Evolutionary conservation across 2,888 invertebrate species (phyloP).

Genomic region (Ophion ellenae): DNA sequence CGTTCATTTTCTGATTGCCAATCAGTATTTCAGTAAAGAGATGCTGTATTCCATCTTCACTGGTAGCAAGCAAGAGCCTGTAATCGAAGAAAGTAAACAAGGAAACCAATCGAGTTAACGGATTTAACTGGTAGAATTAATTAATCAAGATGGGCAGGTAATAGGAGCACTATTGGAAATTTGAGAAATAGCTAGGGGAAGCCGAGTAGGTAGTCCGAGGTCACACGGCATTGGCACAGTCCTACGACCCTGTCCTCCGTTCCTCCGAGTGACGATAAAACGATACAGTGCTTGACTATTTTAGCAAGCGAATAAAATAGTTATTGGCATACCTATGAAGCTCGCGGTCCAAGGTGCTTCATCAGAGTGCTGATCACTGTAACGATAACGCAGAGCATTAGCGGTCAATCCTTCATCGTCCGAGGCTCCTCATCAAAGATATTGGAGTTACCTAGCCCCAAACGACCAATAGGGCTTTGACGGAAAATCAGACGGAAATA

Average conservation of each 20-base stretch:
- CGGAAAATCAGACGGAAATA: slow-evolving; percentile 14
- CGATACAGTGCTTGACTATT: slow-evolving; percentile 5
- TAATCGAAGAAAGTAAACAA: neutral
- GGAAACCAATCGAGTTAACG: slow-evolving; percentile 20
- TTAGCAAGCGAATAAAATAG: neutral
- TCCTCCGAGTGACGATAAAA: neutral
- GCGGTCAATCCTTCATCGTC: slow-evolving; percentile 6
- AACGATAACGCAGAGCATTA: neutral
- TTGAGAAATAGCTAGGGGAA: slow-evolving; percentile 13
- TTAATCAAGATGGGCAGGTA: slow-evolving; percentile 8
- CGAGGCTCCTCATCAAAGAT: neutral
- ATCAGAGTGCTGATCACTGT: neutral
- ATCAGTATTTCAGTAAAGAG: too few relatives aligned
- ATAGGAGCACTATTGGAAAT: slow-evolving; percentile 41
- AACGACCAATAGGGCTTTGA: slow-evolving; percentile 21
- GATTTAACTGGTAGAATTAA: slow-evolving; percentile 18
- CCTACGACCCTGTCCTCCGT: neutral
- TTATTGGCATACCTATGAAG: neutral
- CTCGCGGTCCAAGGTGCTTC: neutral
- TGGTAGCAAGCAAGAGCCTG: too few relatives aligned
- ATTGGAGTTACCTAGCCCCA: slow-evolving; percentile 6
- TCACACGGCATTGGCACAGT: neutral
- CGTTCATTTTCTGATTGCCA: too few relatives aligned
- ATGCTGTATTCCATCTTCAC: too few relatives aligned
- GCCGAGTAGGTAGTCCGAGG: neutral